A percentile compares a stretch with the other conserved stretches of the same genome.
phyloP scores from a whole-genome alignment of 1,140 invertebrate genomes.

The Diuraphis noxia region DNA sequence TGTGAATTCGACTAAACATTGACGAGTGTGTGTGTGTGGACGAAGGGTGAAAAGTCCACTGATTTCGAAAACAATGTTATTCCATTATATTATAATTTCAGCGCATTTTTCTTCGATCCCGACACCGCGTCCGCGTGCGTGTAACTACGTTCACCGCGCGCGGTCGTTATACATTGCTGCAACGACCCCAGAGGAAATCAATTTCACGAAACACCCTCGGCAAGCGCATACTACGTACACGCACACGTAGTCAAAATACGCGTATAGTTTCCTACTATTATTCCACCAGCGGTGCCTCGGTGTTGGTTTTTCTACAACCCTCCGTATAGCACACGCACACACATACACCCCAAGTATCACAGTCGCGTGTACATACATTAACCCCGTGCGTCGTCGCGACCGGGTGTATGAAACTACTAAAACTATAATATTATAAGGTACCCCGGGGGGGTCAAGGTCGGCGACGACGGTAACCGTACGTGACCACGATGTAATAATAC shows the following conservation, averaged over 20 bases:
- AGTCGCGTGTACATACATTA: constrained; percentile 8
- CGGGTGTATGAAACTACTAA: neutral
- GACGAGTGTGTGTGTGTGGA: neutral
- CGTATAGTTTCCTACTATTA: neutral
- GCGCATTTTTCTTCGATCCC: neutral
- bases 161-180: neutral
- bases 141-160: neutral
- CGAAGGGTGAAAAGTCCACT: neutral
- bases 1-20: neutral
- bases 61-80: neutral
- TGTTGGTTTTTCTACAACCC: constrained; percentile 23
- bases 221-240: neutral
- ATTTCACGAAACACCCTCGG: constrained; percentile 3
- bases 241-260: neutral
- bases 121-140: neutral
- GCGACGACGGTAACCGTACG: neutral
- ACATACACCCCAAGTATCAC: neutral
- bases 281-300: neutral
- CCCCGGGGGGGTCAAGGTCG: constrained; percentile 31
- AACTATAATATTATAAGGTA: neutral
- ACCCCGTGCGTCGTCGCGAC: neutral
- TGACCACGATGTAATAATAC: neutral
- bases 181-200: constrained; percentile 17
- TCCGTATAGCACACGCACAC: neutral
- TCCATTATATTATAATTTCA: neutral